Evolutionary conservation across 2,888 invertebrate genomes (phyloP), one percentile per base, ranked within the genome.

Genomic region (Dicyrtomina minuta): DNA sequence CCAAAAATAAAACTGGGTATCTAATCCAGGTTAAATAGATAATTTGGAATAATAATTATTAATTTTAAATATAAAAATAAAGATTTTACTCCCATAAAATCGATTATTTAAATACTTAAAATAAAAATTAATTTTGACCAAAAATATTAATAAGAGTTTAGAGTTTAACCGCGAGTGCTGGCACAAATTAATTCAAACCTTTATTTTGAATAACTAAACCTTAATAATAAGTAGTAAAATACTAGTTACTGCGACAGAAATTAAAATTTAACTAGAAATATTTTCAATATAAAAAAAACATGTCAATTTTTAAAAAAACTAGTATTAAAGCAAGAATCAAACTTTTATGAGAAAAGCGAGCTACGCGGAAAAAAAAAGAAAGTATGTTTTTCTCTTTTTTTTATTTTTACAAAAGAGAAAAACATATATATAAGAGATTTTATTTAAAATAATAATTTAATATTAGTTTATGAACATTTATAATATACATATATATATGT

Each of bases 81-180:
- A 86, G 77, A 84, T 84, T 84, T 83, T 83, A 84, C 74, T 53
- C 33, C 33, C 33, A 33, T 81, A 80, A 80, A 80, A 82, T 80
- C 81, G 82, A 83, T 82, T 78, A 77, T 64, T 79, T 80, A 80
- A 81, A 60, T 56, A 49, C 22, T 58, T 43, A 67, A 67, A 82
- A 81, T 80, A 77, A 71, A 68, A 80, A 82, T 79, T 82, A 73
- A 82, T 81, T 83, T 80, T 79, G 77, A 81, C 81, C 81, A 83
- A 85, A 81, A 84, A 83, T 84, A 84, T 85, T 86, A 81, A 84
- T 81, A 83, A 84, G 75, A 33, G 49, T 6, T 41, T 17, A 15
- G 13, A n/a, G 87, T 86, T 79, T 88, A 87, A 87, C 86, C 88
- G 87, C 87, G 85, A 85, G 85, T 87, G 87, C 87, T 88, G 87